These are phyloP conservation scores for Malthinus flaveolus DNA, from an alignment of 2,888 invertebrate species.

Conservation along the genomic window DNA sequence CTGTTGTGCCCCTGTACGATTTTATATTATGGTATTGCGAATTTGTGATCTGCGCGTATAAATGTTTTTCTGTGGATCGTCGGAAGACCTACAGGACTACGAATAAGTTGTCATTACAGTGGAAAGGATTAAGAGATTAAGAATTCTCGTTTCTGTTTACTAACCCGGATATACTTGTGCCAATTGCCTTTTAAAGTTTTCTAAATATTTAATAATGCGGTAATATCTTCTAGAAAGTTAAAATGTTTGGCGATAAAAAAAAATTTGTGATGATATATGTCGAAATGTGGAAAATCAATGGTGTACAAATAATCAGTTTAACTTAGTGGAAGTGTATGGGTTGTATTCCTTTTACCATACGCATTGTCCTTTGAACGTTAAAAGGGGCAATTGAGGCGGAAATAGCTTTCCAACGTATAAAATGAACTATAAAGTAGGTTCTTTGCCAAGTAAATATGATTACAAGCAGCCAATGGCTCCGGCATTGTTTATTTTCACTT, in stretches of 20 bases:
- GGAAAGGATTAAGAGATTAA: too few species aligned
- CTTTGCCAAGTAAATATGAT: slow-evolving; percentile 51
- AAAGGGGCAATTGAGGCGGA: slow-evolving; percentile 51
- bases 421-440: slow-evolving; percentile 52
- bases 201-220: neutral
- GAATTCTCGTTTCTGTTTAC: too few species aligned
- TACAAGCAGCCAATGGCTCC: slow-evolving; percentile 49
- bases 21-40: too few species aligned
- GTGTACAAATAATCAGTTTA: slow-evolving; percentile 48
- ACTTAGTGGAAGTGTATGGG: slow-evolving; percentile 49
- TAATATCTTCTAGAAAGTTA: too few species aligned
- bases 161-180: too few species aligned
- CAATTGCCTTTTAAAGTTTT: too few species aligned
- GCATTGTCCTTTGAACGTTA: slow-evolving; percentile 53
- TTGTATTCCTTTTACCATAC: slow-evolving; percentile 52
- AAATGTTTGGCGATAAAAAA: slow-evolving; percentile 11
- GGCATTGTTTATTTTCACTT: slow-evolving; percentile 47
- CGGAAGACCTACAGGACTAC: too few species aligned
- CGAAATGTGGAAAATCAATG: slow-evolving; percentile 43
- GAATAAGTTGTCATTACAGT: too few species aligned
- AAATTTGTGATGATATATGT: slow-evolving; percentile 27
- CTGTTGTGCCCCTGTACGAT: too few species aligned
- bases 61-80: too few species aligned
- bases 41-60: too few species aligned
- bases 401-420: slow-evolving; percentile 47